A percentile compares a stretch with the other conserved stretches of the same genome.
Evolutionary conservation across 1,140 invertebrate genomes (phyloP).

Genomic region (Dendrolimus punctatus): DNA sequence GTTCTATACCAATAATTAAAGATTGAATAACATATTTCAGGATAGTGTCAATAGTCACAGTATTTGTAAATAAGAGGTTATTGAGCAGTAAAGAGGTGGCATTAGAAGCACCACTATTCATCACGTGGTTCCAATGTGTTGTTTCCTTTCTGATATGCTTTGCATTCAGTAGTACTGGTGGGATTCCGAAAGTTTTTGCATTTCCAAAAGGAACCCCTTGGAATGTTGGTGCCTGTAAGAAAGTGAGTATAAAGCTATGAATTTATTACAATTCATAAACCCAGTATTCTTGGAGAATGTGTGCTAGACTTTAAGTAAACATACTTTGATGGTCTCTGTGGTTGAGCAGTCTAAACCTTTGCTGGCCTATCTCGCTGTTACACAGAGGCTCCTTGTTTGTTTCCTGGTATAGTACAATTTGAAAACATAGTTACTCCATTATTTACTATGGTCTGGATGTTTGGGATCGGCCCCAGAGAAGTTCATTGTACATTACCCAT

Average conservation of each 20-base stretch:
- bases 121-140: conserved; percentile 98
- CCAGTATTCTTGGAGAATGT: too few relatives aligned
- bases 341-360: too few relatives aligned
- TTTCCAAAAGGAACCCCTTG: conserved; percentile 81
- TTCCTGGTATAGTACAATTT: too few relatives aligned
- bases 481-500: too few relatives aligned
- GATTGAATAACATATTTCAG: conserved; percentile 66
- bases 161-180: conserved; percentile 74
- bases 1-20: not conserved
- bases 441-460: too few relatives aligned
- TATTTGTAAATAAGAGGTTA: conserved; percentile 92
- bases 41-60: conserved; percentile 94
- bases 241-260: conserved; percentile 59
- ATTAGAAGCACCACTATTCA: conserved; percentile 95
- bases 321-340: too few relatives aligned
- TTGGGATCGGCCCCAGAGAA: too few relatives aligned
- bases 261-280: not conserved
- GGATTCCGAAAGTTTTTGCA: conserved; percentile 76
- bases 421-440: too few relatives aligned
- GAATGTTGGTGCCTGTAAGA: conserved; percentile 70
- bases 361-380: too few relatives aligned
- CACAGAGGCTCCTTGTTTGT: too few relatives aligned
- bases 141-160: conserved; percentile 90
- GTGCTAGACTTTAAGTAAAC: too few relatives aligned
- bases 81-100: conserved; percentile 85